Conservation (phyloP, 2,797 vertebrate species). For the Sebastes diaconus region DNA sequence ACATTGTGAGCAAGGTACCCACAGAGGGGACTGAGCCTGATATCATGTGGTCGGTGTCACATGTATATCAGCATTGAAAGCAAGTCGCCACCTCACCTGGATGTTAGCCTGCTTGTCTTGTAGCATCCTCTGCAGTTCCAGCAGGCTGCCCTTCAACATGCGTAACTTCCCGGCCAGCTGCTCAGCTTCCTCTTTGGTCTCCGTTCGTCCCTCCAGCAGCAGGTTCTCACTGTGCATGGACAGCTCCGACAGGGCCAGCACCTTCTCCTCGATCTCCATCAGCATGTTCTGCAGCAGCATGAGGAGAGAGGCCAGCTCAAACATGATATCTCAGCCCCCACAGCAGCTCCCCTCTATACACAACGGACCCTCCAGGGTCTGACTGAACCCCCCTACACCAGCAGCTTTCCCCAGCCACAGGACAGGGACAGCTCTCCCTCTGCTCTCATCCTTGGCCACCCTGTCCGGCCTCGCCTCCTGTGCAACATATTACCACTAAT, state of each 20-base stretch:
- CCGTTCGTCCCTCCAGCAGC: conserved; percentile 89
- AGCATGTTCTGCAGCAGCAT: conserved; percentile 93
- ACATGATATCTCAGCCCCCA: conserved; percentile 66
- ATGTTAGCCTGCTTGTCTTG: conserved; percentile 91
- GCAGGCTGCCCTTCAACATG: conserved; percentile 88
- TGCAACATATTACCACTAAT: conserved; percentile 73
- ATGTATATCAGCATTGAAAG: background rate
- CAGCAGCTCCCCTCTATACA: background rate
- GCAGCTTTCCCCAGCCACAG: conserved; percentile 39
- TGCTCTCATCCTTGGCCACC: conserved; percentile 68
- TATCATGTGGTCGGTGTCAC: too few species aligned
- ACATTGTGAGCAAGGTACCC: background rate
- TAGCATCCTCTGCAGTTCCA: conserved; percentile 94
- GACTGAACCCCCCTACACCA: conserved; percentile 22
- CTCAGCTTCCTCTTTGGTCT: conserved; percentile 86
- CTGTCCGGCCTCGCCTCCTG: conserved; percentile 53
- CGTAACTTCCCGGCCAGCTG: conserved; percentile 87
- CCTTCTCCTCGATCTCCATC: conserved; percentile 96
- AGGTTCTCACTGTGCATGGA: conserved; percentile 93
- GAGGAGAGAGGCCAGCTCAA: conserved; percentile 86
- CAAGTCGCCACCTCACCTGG: conserved; percentile 83
- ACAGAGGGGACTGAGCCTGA: background rate
- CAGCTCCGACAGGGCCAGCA: conserved; percentile 91
- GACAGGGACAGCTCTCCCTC: conserved; percentile 45
- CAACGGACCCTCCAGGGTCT: conserved; percentile 22